phyloP scores from a whole-genome alignment of 2,797 vertebrate species.

The Onychomys arenicola region DNA sequence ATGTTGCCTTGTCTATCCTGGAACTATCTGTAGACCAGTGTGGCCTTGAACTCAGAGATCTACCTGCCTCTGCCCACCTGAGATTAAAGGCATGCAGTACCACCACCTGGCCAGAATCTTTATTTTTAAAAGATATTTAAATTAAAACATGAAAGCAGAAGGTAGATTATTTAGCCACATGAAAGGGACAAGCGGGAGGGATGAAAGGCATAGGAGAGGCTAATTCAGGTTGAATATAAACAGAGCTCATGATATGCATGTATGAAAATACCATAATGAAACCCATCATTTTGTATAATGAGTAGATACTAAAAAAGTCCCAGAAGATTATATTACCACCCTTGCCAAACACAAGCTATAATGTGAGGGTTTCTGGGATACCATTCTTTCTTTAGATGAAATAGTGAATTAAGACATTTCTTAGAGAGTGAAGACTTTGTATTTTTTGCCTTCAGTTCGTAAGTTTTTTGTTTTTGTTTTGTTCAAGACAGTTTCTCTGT shows the following conservation, averaged over 20 bases:
- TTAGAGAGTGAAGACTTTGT: not conserved
- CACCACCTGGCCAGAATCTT: not conserved
- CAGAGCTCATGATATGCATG: not conserved
- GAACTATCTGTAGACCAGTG: not conserved
- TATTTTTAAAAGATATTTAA: not conserved
- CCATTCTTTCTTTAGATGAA: constrained; percentile 5
- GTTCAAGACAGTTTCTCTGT: not conserved
- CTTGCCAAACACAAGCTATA: not conserved
- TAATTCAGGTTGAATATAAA: not conserved
- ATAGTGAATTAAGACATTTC: not conserved
- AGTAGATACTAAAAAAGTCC: not conserved
- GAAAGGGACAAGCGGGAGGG: not conserved
- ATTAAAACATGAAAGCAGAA: not conserved
- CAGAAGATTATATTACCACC: not conserved
- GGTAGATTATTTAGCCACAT: not conserved
- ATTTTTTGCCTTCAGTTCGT: not conserved
- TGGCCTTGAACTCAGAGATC: not conserved
- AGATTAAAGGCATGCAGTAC: not conserved
- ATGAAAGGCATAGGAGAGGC: not conserved
- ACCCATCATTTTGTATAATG: constrained; percentile 1
- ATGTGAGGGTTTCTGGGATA: not conserved
- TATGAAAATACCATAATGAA: not conserved
- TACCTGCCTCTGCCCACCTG: not conserved
- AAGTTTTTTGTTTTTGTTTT: not conserved
- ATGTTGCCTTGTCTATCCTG: not conserved